Conservation (phyloP, 1,140 invertebrate genomes). For the Drosophila kikkawai region DNA sequence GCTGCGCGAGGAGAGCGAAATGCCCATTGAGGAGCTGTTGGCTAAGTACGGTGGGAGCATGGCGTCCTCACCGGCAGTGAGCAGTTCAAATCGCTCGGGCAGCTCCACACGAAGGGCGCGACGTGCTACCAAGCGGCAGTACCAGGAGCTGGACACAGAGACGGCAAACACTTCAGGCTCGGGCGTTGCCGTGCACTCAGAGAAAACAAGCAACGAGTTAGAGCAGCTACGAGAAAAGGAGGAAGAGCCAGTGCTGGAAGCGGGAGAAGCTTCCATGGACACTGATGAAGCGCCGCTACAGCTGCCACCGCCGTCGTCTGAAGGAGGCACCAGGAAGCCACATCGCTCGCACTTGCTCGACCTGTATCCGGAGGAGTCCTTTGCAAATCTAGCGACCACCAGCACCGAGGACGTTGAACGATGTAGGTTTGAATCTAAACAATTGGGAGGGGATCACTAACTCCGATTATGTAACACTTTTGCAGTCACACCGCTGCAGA, state of each 20-base stretch:
- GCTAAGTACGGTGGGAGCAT: constrained; percentile 86
- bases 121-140: constrained; percentile 49
- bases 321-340: constrained; percentile 54
- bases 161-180: not conserved
- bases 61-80: constrained; percentile 21
- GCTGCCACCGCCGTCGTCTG: constrained; percentile 4
- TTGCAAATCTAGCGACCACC: constrained; percentile 55
- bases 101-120: constrained; percentile 27
- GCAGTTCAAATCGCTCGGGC: constrained; percentile 29
- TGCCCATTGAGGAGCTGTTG: constrained; percentile 96
- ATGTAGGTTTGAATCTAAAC: constrained; percentile 34
- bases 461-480: constrained; percentile 32
- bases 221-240: constrained; percentile 3
- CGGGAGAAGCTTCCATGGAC: constrained; percentile 11
- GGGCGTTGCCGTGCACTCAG: constrained; percentile 3
- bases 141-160: constrained; percentile 38
- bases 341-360: constrained; percentile 77
- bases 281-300: constrained; percentile 6
- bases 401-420: constrained; percentile 45
- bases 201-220: not conserved
- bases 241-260: constrained; percentile 1
- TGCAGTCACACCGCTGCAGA: constrained; percentile 86
- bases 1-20: constrained; percentile 94
- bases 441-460: not conserved
- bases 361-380: constrained; percentile 76